These are phyloP conservation scores for Melanaphis sacchari DNA, from an alignment of 1,140 invertebrate genomes.

Conservation along the genomic window DNA sequence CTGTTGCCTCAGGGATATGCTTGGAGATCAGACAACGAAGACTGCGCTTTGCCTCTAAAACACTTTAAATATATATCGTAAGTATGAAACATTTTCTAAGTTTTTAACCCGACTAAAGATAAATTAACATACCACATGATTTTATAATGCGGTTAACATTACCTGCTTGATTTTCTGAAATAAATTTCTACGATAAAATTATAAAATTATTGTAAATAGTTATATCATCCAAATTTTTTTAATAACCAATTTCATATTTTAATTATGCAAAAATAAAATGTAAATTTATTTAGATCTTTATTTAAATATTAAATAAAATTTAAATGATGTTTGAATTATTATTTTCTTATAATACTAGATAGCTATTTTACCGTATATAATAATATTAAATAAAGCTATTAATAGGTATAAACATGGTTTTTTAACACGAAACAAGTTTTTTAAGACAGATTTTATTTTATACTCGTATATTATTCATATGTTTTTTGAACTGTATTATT, in stretches of 20 bases:
- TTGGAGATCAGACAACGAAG: constrained; percentile 38
- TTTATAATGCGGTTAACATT: too few species aligned
- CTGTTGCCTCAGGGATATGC: not conserved
- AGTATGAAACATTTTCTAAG: not conserved
- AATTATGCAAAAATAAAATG: not conserved
- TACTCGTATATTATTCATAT: not conserved
- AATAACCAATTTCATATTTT: not conserved
- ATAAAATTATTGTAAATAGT: too few species aligned
- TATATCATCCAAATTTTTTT: too few species aligned
- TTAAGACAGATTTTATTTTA: not conserved
- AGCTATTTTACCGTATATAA: not conserved
- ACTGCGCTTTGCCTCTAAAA: constrained; percentile 41
- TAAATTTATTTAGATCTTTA: not conserved
- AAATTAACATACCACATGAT: too few species aligned
- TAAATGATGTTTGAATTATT: not conserved
- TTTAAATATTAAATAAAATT: not conserved
- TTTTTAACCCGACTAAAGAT: not conserved
- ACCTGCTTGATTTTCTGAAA: too few species aligned
- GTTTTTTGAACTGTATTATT: not conserved
- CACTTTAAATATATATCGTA: constrained; percentile 52
- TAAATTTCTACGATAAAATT: too few species aligned
- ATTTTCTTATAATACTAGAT: not conserved
- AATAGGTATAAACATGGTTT: not conserved
- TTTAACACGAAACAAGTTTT: not conserved
- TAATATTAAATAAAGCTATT: not conserved